Percentiles rank a stretch among this genome's conserved stretches.
Conservation (phyloP, 1,140 invertebrate species). For the Batillaria attramentaria region DNA sequence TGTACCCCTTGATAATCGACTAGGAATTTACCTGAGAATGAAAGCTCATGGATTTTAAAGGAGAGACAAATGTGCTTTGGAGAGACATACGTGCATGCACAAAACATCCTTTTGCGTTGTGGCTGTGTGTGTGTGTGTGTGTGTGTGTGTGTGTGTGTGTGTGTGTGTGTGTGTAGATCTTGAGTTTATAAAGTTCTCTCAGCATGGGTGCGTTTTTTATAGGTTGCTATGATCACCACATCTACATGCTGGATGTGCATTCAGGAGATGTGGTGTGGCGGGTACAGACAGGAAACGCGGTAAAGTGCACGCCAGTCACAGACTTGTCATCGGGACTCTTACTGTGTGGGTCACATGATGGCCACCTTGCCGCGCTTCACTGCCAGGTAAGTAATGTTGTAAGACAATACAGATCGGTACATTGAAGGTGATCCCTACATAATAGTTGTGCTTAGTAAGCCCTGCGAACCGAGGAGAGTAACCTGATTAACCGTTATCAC, state of each 20-base stretch:
- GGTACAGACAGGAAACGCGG: slow-evolving; percentile 76
- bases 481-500: too few relatives aligned
- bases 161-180: slow-evolving; percentile 39
- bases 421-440: too few relatives aligned
- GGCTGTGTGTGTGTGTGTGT: not conserved
- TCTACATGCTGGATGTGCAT: slow-evolving; percentile 77
- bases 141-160: not conserved
- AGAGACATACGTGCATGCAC: not conserved
- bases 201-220: slow-evolving; percentile 40
- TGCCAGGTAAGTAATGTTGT: slow-evolving; percentile 71
- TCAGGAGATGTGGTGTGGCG: slow-evolving; percentile 77
- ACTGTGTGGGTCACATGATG: slow-evolving; percentile 82
- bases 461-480: too few relatives aligned
- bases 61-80: too few relatives aligned
- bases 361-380: slow-evolving; percentile 77
- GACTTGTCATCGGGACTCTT: slow-evolving; percentile 69
- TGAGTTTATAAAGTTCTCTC: not conserved
- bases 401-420: too few relatives aligned
- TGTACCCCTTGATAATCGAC: too few relatives aligned
- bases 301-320: slow-evolving; percentile 79
- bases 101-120: not conserved
- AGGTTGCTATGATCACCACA: slow-evolving; percentile 80
- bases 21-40: too few relatives aligned
- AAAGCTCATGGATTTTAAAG: too few relatives aligned
- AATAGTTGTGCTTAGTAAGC: too few relatives aligned